These are phyloP conservation scores for Cacatua alba DNA, from an alignment of 2,113 vertebrate species.

Conservation along the genomic window DNA sequence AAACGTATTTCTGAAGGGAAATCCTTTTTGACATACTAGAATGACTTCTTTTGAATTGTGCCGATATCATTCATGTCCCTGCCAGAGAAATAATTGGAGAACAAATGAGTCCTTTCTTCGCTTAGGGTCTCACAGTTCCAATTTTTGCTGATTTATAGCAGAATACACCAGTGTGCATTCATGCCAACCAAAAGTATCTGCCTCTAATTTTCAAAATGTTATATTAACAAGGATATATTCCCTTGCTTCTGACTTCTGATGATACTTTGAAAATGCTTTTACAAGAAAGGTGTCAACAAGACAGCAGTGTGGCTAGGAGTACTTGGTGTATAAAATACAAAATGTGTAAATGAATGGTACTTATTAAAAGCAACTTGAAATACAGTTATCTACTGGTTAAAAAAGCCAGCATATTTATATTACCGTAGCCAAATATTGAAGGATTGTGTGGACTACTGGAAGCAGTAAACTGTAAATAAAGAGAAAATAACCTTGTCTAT, in stretches of 20 bases:
- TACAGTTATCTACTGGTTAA: neutral
- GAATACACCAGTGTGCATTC: neutral
- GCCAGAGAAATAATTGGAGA: neutral
- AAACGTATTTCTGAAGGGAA: neutral
- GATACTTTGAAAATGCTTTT: neutral
- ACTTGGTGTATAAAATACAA: neutral
- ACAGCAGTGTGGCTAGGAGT: neutral
- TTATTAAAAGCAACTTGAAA: neutral
- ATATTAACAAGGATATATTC: neutral
- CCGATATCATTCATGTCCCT: neutral
- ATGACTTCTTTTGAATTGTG: neutral
- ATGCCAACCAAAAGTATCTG: neutral
- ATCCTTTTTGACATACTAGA: neutral
- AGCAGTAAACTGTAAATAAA: neutral
- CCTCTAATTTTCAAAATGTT: constrained; percentile 17
- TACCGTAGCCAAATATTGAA: neutral
- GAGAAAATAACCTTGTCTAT: neutral
- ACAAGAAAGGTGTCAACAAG: neutral
- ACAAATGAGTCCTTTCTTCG: neutral
- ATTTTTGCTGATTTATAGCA: neutral
- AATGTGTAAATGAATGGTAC: neutral
- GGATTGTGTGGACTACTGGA: neutral
- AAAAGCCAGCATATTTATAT: neutral
- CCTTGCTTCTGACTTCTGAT: neutral
- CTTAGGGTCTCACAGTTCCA: neutral